Evolutionary conservation across 2,888 invertebrate species (phyloP).

Genomic region (Cheiracanthium punctorium): DNA sequence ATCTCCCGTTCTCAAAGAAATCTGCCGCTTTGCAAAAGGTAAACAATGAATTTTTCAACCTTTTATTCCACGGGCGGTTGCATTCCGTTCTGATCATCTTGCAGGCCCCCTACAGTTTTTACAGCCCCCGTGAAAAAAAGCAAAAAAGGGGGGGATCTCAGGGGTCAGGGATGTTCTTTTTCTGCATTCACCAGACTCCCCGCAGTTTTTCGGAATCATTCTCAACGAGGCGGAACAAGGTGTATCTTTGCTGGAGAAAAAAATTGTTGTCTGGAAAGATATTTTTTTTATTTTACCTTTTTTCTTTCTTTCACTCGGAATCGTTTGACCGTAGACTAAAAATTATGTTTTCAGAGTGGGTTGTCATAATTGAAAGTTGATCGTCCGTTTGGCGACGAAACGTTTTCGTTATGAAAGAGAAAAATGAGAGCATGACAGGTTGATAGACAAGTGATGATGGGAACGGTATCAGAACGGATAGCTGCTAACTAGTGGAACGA

Average conservation of each 20-base stretch:
- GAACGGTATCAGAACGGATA: too few relatives aligned
- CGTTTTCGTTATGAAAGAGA: too few relatives aligned
- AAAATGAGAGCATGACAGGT: too few relatives aligned
- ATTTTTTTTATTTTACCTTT: conserved; percentile 11
- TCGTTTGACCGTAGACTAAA: conserved; percentile 14
- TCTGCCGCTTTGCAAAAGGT: not conserved
- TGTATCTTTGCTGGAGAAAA: conserved; percentile 37
- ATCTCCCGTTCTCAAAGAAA: not conserved
- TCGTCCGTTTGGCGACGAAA: not conserved
- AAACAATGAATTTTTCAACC: not conserved
- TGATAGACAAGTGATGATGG: too few relatives aligned
- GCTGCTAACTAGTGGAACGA: too few relatives aligned
- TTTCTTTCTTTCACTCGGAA: not conserved
- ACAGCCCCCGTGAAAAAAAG: not conserved
- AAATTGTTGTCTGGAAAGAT: conserved; percentile 9
- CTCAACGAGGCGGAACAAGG: conserved; percentile 44
- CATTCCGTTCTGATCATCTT: conserved; percentile 10
- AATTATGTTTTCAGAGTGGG: not conserved
- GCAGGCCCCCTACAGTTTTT: conserved; percentile 1
- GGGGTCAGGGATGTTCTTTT: conserved; percentile 14
- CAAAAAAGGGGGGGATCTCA: not conserved
- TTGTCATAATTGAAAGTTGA: not conserved
- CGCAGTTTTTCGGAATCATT: conserved; percentile 53
- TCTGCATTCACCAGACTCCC: not conserved
- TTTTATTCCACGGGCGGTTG: conserved; percentile 14